Evolutionary conservation across 2,113 vertebrate species (phyloP), one percentile per base, ranked within the genome.

Genomic region (Hippocampus guttulatus): DNA sequence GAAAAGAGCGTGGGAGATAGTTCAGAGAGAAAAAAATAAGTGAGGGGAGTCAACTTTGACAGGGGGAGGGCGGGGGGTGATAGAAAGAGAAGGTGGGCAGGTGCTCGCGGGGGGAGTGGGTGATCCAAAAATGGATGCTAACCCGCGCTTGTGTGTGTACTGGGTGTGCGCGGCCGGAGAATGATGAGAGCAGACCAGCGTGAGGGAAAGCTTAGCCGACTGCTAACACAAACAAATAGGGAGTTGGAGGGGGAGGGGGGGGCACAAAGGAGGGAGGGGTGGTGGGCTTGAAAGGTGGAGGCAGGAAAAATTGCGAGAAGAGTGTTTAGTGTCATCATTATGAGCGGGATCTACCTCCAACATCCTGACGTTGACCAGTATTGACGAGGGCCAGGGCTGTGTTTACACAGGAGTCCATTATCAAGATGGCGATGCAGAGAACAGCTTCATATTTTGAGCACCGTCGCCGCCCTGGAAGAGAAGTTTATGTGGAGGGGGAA

Each of bases 201-300:
- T 91, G 87, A 90, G 83, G 81, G 78, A 85, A 89, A 91, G 87
- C 84, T 79, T 83, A 88, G 79, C 81, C 87, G 74, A 90, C 82
- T 87, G 89, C 86, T 87, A 90, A 92, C 78, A 91, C 85, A 91
- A 92, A 92, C 88, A 92, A 69, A 76, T 60, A 7, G 33, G 5
- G 5, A 5, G 33, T 38, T 16, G 10, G 43, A 72, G 51, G 9
- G n/a, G 8, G 49, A 73, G 54, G 25, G 80, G 49, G 74, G 41
- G 68, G 45, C 68, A 52, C 74, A 60, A 70, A 60, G 41, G 57
- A 57, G 10, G 55, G 25, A 14, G 18, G 43, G 57, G 38, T 14
- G 49, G 21, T 58, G 67, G 68, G 67, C 70, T 15, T 68, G 49
- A 77, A 72, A 67, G 57, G 63, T 70, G 78, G 80, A 80, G 79